Evolutionary conservation across 2,113 vertebrate species (phyloP).

Genomic region (Pelobates fuscus): DNA sequence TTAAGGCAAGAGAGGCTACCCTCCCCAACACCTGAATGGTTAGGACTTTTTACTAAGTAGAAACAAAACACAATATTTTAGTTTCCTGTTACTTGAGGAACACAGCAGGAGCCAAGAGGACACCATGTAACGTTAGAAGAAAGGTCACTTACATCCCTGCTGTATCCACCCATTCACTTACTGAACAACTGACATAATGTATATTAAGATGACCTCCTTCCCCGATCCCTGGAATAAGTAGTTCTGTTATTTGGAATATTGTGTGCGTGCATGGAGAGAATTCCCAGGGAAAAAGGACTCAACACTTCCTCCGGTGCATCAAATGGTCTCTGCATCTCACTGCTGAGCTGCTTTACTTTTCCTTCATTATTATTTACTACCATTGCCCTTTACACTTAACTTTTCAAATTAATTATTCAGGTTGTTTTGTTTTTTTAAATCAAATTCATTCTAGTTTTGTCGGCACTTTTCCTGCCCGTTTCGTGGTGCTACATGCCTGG

Average conservation of each 20-base stretch:
- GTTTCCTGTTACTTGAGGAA: constrained; percentile 32
- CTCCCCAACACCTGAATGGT: not conserved
- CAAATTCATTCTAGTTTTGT: not conserved
- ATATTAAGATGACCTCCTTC: not conserved
- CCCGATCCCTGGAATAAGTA: no score
- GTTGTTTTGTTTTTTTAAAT: not conserved
- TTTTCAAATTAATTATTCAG: not conserved
- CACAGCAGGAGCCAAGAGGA: not conserved
- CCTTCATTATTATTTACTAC: no score
- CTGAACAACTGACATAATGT: not conserved
- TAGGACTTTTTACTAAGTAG: constrained; percentile 15
- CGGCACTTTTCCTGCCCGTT: not conserved
- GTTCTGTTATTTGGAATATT: not conserved
- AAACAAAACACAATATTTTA: not conserved
- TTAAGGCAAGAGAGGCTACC: not conserved
- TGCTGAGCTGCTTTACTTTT: not conserved
- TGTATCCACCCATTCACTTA: not conserved
- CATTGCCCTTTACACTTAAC: not conserved
- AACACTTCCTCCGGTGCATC: not conserved
- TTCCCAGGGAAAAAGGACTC: not conserved
- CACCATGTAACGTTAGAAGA: not conserved
- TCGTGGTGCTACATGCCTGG: not conserved
- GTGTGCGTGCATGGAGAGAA: not conserved
- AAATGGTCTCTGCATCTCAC: not conserved
- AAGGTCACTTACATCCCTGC: not conserved